These are phyloP conservation scores for Lasius fuliginosus DNA, from an alignment of 2,888 invertebrate species.

Conservation along the genomic window DNA sequence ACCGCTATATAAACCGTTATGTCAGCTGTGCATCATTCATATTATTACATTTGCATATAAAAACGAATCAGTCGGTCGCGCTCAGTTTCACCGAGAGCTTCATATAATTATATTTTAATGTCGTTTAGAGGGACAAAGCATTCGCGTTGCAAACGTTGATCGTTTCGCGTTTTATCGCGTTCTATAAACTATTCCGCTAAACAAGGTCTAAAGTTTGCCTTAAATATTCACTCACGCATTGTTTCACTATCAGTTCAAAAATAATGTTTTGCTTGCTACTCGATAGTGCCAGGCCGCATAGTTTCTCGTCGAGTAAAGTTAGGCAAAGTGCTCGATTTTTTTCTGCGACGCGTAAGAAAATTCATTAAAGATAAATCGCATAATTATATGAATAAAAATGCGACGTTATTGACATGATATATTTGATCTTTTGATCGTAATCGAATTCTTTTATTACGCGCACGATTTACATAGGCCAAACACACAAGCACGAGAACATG, in stretches of 20 bases:
- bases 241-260: not conserved
- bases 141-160: not conserved
- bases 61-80: not conserved
- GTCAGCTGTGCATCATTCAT: not conserved
- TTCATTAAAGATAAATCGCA: not conserved
- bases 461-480: not conserved
- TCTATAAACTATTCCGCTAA: not conserved
- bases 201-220: not conserved
- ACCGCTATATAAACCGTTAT: not conserved
- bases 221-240: not conserved
- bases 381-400: constrained; percentile 14
- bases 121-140: not conserved
- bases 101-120: not conserved
- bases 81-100: not conserved
- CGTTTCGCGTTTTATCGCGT: not conserved
- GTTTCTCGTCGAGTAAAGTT: not conserved
- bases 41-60: not conserved
- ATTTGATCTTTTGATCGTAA: not conserved
- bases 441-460: constrained; percentile 16
- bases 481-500: constrained; percentile 25
- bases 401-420: not conserved
- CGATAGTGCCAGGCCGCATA: not conserved
- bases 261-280: not conserved
- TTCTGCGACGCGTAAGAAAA: not conserved
- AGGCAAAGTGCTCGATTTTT: not conserved